These are phyloP conservation scores for Atherinosoma microstoma DNA, from an alignment of 2,797 vertebrate species.

Conservation along the genomic window DNA sequence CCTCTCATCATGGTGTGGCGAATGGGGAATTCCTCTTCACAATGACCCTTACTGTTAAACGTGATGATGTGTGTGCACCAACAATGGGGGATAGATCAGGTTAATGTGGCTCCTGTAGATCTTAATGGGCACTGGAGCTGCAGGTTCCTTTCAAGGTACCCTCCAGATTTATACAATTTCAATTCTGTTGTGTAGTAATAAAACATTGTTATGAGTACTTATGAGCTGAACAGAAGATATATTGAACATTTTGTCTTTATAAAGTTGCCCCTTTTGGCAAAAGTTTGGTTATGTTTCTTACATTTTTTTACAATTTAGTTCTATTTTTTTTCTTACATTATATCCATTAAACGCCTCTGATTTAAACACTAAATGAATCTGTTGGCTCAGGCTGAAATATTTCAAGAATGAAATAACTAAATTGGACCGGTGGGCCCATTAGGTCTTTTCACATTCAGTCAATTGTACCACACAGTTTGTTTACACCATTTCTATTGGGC, in stretches of 20 bases:
- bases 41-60: conserved; percentile 64
- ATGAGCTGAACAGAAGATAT: neutral
- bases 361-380: neutral
- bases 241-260: neutral
- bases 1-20: conserved; percentile 23
- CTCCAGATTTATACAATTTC: conserved; percentile 7
- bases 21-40: conserved; percentile 65
- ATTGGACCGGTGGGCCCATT: neutral
- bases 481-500: conserved; percentile 4
- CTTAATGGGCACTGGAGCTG: conserved; percentile 18
- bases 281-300: too few relatives aligned
- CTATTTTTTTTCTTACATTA: neutral
- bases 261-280: neutral
- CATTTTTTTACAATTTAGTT: neutral
- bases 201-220: neutral
- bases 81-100: conserved; percentile 35
- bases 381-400: neutral
- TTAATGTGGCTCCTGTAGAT: conserved; percentile 16
- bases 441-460: neutral
- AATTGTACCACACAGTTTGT: neutral
- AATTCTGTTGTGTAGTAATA: conserved; percentile 6
- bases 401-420: neutral
- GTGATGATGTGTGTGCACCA: conserved; percentile 28
- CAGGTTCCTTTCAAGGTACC: conserved; percentile 17
- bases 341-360: neutral